phyloP scores from a whole-genome alignment of 2,797 vertebrate genomes.

The Poeciliopsis gracilis region DNA sequence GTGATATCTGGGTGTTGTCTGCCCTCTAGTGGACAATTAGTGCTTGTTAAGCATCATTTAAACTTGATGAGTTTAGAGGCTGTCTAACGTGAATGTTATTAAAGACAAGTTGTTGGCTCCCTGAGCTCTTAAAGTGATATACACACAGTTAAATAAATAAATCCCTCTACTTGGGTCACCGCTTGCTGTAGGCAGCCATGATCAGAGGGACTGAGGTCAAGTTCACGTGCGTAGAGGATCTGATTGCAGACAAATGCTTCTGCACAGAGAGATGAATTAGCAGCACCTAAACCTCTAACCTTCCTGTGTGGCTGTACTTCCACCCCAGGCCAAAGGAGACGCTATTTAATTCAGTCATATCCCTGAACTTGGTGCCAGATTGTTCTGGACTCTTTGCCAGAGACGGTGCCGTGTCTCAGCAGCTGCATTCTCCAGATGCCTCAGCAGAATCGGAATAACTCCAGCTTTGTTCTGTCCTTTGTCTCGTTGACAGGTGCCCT shows the following conservation, averaged over 20 bases:
- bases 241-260: neutral
- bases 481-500: slow-evolving; percentile 80
- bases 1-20: slow-evolving; percentile 35
- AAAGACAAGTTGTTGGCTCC: neutral
- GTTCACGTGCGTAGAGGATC: neutral
- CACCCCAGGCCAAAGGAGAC: neutral
- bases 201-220: neutral
- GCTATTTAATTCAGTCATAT: neutral
- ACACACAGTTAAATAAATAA: neutral
- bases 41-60: neutral
- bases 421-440: slow-evolving; percentile 72
- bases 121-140: no score
- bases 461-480: slow-evolving; percentile 28
- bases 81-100: neutral
- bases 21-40: slow-evolving; percentile 57
- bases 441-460: slow-evolving; percentile 6
- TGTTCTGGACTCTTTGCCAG: slow-evolving; percentile 26
- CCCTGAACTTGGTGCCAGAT: slow-evolving; percentile 29
- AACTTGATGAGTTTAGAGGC: neutral
- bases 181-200: neutral
- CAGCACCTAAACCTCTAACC: neutral
- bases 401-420: slow-evolving; percentile 21
- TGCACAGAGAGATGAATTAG: neutral
- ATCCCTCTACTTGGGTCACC: neutral
- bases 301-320: neutral